phyloP scores from a whole-genome alignment of 1,140 invertebrate genomes.

The Probaryconus sp. region DNA sequence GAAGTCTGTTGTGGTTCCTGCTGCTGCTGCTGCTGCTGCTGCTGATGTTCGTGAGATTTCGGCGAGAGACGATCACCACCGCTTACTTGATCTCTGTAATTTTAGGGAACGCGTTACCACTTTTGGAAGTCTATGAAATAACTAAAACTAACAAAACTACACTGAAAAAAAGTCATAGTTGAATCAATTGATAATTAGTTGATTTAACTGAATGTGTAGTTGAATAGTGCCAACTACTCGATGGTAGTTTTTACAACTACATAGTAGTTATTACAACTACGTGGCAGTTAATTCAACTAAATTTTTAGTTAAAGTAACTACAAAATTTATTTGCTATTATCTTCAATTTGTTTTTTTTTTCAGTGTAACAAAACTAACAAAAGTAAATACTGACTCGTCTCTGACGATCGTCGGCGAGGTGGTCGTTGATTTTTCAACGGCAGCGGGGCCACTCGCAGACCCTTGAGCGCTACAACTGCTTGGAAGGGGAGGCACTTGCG shows the following conservation, averaged over 20 bases:
- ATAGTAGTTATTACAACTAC: too few relatives aligned
- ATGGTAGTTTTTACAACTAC: too few relatives aligned
- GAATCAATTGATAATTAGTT: too few relatives aligned
- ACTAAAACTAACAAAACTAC: too few relatives aligned
- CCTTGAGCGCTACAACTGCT: constrained; percentile 39
- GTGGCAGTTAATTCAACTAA: neutral
- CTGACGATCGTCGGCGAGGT: constrained; percentile 22
- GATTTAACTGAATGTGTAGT: too few relatives aligned
- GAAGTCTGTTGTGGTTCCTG: constrained; percentile 64
- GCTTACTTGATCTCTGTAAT: constrained; percentile 38
- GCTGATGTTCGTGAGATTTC: constrained; percentile 47
- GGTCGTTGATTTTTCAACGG: constrained; percentile 34
- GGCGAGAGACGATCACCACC: constrained; percentile 34
- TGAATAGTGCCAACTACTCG: too few relatives aligned
- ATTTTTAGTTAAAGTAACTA: too few relatives aligned
- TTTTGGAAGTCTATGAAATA: too few relatives aligned
- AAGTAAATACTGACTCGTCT: constrained; percentile 39
- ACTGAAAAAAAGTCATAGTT: too few relatives aligned
- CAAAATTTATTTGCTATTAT: too few relatives aligned
- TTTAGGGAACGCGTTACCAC: too few relatives aligned
- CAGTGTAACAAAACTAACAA: neutral
- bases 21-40: constrained; percentile 64
- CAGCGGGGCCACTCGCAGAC: constrained; percentile 30
- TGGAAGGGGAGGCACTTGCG: constrained; percentile 44
- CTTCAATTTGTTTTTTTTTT: constrained; percentile 11